These are phyloP conservation scores for Gila orcuttii DNA, from an alignment of 2,113 vertebrate species.

Conservation along the genomic window DNA sequence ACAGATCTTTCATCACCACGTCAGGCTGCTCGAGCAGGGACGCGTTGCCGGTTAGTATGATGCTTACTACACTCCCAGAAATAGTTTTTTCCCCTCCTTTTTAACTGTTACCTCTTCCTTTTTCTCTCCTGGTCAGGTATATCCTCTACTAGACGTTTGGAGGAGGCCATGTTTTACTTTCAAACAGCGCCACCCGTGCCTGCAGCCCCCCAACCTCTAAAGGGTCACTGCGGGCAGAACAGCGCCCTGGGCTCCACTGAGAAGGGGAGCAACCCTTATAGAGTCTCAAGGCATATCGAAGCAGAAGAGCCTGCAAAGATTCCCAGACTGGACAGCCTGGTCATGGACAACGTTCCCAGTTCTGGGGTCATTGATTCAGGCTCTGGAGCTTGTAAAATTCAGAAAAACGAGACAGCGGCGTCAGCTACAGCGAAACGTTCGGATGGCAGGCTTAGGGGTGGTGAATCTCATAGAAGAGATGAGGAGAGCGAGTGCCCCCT, in stretches of 20 bases:
- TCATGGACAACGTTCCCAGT: slow-evolving; percentile 53
- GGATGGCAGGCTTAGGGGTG: background rate
- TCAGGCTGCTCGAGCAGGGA: slow-evolving; percentile 86
- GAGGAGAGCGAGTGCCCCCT: slow-evolving; percentile 46
- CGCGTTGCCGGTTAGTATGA: slow-evolving; percentile 81
- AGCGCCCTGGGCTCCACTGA: slow-evolving; percentile 36
- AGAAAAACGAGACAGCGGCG: background rate
- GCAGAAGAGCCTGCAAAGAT: slow-evolving; percentile 51
- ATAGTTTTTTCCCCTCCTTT: background rate
- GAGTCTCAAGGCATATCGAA: slow-evolving; percentile 32
- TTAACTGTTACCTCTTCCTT: background rate
- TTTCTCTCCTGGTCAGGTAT: slow-evolving; percentile 39
- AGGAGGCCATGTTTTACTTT: slow-evolving; percentile 57
- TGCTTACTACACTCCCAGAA: background rate
- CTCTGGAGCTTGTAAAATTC: background rate
- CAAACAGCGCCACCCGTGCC: slow-evolving; percentile 21
- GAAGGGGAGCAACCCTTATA: slow-evolving; percentile 55
- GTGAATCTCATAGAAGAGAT: background rate
- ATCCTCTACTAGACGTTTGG: slow-evolving; percentile 54
- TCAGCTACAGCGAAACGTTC: background rate
- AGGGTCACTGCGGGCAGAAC: slow-evolving; percentile 72
- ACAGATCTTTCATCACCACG: slow-evolving; percentile 92
- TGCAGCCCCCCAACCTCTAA: slow-evolving; percentile 48
- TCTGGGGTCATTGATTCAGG: background rate
- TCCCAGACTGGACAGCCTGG: slow-evolving; percentile 26